These are phyloP conservation scores for Osmerus mordax DNA, from an alignment of 2,113 vertebrate genomes.

Conservation along the genomic window DNA sequence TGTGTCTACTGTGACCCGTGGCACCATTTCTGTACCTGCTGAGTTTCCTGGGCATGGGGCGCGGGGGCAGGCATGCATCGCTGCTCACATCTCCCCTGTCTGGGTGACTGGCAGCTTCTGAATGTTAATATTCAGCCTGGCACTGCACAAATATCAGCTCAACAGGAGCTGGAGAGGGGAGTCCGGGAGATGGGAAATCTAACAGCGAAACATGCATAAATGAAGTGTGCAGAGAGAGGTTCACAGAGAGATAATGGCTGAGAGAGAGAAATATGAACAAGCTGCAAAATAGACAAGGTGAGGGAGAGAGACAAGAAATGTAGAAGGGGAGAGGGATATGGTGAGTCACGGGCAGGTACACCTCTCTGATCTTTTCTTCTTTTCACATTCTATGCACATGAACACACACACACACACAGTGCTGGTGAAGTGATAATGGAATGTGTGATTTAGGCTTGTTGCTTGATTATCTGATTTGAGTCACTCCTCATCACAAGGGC, in stretches of 20 bases:
- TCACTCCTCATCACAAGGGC: conserved; percentile 26
- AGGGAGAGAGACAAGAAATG: neutral
- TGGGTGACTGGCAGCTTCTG: conserved; percentile 37
- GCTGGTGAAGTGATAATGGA: neutral
- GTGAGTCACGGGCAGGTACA: conserved; percentile 11
- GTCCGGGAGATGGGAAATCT: conserved; percentile 12
- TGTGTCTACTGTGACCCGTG: conserved; percentile 37
- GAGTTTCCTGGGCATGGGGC: conserved; percentile 20
- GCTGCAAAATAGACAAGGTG: conserved; percentile 14
- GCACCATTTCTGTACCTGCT: conserved; percentile 29
- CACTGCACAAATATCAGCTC: neutral
- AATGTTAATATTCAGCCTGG: conserved; percentile 11
- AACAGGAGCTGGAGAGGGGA: neutral
- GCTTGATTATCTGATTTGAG: conserved; percentile 9
- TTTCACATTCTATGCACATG: neutral
- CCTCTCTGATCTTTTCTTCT: neutral
- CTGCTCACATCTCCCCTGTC: conserved; percentile 18
- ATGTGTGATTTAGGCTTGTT: neutral
- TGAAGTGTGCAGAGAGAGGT: conserved; percentile 26
- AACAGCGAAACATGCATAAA: conserved; percentile 47
- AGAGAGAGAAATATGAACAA: conserved; percentile 39
- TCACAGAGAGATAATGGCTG: conserved; percentile 39
- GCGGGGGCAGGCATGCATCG: conserved; percentile 32
- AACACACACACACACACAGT: neutral
- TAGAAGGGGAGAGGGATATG: conserved; percentile 34